Evolutionary conservation across 2,888 invertebrate species (phyloP).

Genomic region (Prosapia bicincta): DNA sequence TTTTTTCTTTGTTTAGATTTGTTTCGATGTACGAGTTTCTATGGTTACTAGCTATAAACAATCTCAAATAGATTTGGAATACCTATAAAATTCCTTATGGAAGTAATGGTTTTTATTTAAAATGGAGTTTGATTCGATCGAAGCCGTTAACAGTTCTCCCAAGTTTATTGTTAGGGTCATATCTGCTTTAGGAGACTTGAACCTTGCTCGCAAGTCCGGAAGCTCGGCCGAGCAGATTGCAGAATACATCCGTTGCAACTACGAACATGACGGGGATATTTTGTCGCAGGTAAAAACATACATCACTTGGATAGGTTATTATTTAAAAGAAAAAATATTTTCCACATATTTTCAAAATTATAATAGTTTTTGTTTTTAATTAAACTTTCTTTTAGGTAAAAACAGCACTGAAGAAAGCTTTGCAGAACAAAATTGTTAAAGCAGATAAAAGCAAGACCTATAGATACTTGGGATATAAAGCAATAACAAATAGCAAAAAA

Average conservation of each 20-base stretch:
- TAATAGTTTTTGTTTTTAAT: too few relatives aligned
- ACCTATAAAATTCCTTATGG: too few relatives aligned
- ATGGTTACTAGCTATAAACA: too few relatives aligned
- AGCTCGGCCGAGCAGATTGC: neutral
- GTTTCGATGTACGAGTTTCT: too few relatives aligned
- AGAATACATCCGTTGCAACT: neutral
- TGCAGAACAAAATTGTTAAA: neutral
- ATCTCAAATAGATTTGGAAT: too few relatives aligned
- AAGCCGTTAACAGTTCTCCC: neutral
- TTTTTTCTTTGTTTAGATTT: too few relatives aligned
- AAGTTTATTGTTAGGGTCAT: neutral
- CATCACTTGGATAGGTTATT: too few relatives aligned
- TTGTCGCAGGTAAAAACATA: neutral
- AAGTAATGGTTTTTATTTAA: neutral
- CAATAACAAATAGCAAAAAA: neutral
- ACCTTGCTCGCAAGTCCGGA: neutral
- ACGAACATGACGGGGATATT: neutral
- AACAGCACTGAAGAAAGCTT: neutral
- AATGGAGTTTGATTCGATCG: neutral
- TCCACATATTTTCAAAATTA: too few relatives aligned
- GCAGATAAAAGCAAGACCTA: neutral
- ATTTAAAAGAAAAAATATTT: too few relatives aligned
- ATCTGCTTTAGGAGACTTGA: neutral
- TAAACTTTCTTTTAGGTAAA: neutral
- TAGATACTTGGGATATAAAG: neutral